These are phyloP conservation scores for Montipora efflorescens DNA, from an alignment of 64 coral and sea anemone species.

Conservation along the genomic window DNA sequence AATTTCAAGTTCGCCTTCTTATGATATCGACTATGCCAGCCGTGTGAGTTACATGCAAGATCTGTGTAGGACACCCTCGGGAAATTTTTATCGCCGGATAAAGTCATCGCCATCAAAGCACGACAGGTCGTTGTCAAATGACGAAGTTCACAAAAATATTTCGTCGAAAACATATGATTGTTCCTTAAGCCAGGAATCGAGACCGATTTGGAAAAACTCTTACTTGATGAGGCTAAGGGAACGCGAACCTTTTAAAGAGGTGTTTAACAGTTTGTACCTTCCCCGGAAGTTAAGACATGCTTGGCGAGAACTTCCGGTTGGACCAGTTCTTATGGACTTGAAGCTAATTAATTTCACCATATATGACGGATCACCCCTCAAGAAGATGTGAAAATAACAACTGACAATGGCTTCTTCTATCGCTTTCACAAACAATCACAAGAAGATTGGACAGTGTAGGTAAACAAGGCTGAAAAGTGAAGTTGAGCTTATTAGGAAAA, in stretches of 20 bases:
- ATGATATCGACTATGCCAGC: constrained; percentile 66
- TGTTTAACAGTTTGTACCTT: constrained; percentile 24
- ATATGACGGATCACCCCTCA: constrained; percentile 40
- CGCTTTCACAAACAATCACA: too few species aligned
- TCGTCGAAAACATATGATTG: neutral
- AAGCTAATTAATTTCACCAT: constrained; percentile 90
- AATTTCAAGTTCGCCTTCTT: constrained; percentile 14
- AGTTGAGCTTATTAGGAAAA: too few species aligned
- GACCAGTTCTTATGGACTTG: constrained; percentile 87
- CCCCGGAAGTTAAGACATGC: constrained; percentile 62
- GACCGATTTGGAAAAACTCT: constrained; percentile 39
- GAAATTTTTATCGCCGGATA: constrained; percentile 20
- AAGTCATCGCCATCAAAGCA: neutral
- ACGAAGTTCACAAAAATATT: neutral
- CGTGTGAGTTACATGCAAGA: constrained; percentile 72
- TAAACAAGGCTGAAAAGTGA: too few species aligned
- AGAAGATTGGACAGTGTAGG: too few species aligned
- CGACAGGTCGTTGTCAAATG: neutral
- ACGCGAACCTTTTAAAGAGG: constrained; percentile 8
- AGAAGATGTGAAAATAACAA: too few species aligned
- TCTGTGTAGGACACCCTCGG: constrained; percentile 36
- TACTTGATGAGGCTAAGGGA: constrained; percentile 10
- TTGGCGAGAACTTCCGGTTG: constrained; percentile 59
- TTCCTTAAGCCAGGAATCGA: neutral
- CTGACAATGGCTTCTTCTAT: too few species aligned